A percentile compares a stretch with the other conserved stretches of the same genome.
Evolutionary conservation across 1,140 invertebrate genomes (phyloP).

Genomic region (Lordiphosa collinella): DNA sequence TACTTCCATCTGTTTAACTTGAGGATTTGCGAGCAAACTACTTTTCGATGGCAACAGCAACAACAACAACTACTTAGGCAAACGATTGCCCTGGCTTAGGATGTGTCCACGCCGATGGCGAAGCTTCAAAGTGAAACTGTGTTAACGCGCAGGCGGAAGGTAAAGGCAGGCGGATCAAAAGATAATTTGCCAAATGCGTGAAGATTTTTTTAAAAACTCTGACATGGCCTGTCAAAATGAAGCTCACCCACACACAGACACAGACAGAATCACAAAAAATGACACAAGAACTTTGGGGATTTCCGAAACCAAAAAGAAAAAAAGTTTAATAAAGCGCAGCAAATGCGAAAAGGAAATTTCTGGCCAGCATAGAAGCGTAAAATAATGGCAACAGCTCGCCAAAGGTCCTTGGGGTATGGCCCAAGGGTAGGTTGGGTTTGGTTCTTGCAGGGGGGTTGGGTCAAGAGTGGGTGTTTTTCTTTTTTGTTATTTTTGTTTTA

Average conservation of each 20-base stretch:
- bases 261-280: constrained; percentile 54
- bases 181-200: constrained; percentile 79
- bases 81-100: constrained; percentile 68
- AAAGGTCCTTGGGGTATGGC: constrained; percentile 64
- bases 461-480: constrained; percentile 18
- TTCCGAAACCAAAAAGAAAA: constrained; percentile 60
- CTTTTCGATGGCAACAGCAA: constrained; percentile 69
- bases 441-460: constrained; percentile 28
- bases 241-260: constrained; percentile 19
- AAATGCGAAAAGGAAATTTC: constrained; percentile 56
- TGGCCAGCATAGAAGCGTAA: constrained; percentile 59
- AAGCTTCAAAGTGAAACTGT: constrained; percentile 49
- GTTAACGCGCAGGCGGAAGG: constrained; percentile 34
- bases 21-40: constrained; percentile 78
- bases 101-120: constrained; percentile 36
- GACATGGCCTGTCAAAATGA: constrained; percentile 68
- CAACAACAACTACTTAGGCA: constrained; percentile 71
- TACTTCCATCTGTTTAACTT: constrained; percentile 35
- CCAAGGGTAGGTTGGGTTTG: constrained; percentile 9
- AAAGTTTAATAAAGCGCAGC: constrained; percentile 58
- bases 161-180: constrained; percentile 74
- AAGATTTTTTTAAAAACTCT: constrained; percentile 67
- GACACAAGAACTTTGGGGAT: constrained; percentile 75
- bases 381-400: constrained; percentile 76
- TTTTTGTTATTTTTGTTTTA: constrained; percentile 20